phyloP scores from a whole-genome alignment of 2,113 vertebrate genomes.

The Anarhynchus alexandrinus region DNA sequence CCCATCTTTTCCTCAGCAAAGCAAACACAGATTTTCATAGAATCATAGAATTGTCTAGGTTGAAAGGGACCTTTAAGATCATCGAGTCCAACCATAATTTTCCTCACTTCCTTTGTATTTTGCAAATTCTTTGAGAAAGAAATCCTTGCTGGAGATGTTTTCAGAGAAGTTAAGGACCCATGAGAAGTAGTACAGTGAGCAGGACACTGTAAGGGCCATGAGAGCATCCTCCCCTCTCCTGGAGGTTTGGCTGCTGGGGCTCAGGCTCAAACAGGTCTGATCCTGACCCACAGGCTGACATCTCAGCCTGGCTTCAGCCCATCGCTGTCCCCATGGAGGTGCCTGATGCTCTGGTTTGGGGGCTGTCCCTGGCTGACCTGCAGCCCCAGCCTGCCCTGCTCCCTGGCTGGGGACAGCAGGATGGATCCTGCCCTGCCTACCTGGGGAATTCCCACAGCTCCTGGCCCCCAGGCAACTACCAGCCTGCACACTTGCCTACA shows the following conservation, averaged over 20 bases:
- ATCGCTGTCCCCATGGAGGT: neutral
- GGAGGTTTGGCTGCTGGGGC: neutral
- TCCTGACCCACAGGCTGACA: neutral
- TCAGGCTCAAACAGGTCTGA: neutral
- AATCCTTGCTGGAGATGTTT: neutral
- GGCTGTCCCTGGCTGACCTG: neutral
- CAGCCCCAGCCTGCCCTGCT: neutral
- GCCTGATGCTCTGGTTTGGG: neutral
- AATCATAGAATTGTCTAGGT: too few species aligned
- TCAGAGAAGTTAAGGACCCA: neutral
- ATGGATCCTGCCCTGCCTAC: neutral
- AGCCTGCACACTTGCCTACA: neutral
- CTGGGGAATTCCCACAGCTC: neutral
- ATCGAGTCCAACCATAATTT: too few species aligned
- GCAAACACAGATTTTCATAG: neutral
- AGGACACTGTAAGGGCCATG: neutral
- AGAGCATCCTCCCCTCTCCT: neutral
- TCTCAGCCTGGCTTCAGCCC: neutral
- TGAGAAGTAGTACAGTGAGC: neutral
- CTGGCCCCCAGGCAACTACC: neutral
- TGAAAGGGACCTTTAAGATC: too few species aligned
- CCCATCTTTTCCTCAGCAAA: neutral
- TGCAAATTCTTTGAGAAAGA: neutral
- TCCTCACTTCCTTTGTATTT: neutral
- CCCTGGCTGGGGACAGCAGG: neutral